Evolutionary conservation across 2,797 vertebrate genomes (phyloP).

Genomic region (Euthynnus affinis): DNA sequence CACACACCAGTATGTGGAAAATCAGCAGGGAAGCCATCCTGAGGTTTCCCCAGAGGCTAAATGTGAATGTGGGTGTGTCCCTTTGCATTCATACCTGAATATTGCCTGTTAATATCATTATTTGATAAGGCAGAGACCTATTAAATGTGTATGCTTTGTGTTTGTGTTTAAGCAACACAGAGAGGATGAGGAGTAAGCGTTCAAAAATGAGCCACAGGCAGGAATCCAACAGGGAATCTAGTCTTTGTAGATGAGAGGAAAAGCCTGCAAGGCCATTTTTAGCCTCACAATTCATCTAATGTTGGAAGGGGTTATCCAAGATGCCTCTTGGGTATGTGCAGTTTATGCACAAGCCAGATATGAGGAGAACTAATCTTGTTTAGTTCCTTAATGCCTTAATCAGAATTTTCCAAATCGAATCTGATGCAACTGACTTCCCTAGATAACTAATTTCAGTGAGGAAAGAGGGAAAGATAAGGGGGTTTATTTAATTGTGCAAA

Average conservation of each 20-base stretch:
- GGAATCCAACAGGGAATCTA: conserved; percentile 11
- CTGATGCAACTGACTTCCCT: too few relatives aligned
- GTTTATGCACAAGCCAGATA: not conserved
- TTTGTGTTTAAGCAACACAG: not conserved
- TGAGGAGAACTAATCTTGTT: not conserved
- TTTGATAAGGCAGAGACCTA: not conserved
- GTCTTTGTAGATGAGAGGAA: conserved; percentile 42
- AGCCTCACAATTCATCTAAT: not conserved
- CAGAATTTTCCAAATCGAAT: not conserved
- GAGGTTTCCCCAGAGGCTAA: conserved; percentile 17
- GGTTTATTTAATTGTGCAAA: not conserved
- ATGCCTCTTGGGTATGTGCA: not conserved
- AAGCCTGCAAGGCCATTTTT: conserved; percentile 15
- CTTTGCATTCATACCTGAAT: not conserved
- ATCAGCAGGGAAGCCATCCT: conserved; percentile 13
- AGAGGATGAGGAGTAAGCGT: conserved; percentile 2
- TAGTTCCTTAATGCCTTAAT: not conserved
- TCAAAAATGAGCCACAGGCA: conserved; percentile 18
- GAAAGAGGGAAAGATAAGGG: not conserved
- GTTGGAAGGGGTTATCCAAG: conserved; percentile 4
- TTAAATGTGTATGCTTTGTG: not conserved
- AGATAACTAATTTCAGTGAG: too few relatives aligned
- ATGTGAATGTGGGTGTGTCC: not conserved
- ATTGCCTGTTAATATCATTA: not conserved
- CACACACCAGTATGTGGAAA: conserved; percentile 19